Conservation (phyloP, 2,797 vertebrate genomes). For the Ataeniobius toweri region DNA sequence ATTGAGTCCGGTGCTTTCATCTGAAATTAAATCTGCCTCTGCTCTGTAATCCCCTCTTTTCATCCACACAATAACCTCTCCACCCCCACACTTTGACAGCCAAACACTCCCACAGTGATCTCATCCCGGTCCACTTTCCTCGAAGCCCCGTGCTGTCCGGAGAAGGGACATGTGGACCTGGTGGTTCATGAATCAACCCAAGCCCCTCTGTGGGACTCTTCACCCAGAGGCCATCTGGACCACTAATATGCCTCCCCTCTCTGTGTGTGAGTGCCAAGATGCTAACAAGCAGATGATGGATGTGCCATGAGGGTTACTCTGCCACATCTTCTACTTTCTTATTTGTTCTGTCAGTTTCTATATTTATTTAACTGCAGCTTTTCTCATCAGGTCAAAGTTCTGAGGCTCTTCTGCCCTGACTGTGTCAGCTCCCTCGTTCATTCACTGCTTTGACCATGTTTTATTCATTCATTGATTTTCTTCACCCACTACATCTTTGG, state of each 20-base stretch:
- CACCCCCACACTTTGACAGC: constrained; percentile 31
- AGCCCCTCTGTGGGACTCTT: constrained; percentile 51
- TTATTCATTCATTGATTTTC: constrained; percentile 46
- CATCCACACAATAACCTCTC: constrained; percentile 29
- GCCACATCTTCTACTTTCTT: constrained; percentile 31
- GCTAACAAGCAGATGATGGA: constrained; percentile 71
- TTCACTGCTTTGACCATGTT: constrained; percentile 6
- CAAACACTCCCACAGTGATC: constrained; percentile 33
- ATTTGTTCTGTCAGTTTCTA: constrained; percentile 28
- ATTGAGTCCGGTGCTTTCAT: neutral
- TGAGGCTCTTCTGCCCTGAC: constrained; percentile 17
- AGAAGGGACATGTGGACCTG: constrained; percentile 56
- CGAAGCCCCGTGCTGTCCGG: constrained; percentile 35
- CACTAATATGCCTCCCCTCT: constrained; percentile 63
- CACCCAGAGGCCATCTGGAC: constrained; percentile 74
- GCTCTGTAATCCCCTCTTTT: constrained; percentile 39
- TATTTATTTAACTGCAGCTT: constrained; percentile 24
- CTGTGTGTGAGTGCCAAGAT: constrained; percentile 48
- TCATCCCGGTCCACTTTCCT: constrained; percentile 39
- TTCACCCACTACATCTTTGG: constrained; percentile 1
- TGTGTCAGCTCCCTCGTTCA: constrained; percentile 1
- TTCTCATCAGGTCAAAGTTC: constrained; percentile 41
- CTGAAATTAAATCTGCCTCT: constrained; percentile 28
- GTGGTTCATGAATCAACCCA: constrained; percentile 64
- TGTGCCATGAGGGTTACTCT: constrained; percentile 41